Evolutionary conservation across 2,113 vertebrate species (phyloP).

Genomic region (Phaethon lepturus): DNA sequence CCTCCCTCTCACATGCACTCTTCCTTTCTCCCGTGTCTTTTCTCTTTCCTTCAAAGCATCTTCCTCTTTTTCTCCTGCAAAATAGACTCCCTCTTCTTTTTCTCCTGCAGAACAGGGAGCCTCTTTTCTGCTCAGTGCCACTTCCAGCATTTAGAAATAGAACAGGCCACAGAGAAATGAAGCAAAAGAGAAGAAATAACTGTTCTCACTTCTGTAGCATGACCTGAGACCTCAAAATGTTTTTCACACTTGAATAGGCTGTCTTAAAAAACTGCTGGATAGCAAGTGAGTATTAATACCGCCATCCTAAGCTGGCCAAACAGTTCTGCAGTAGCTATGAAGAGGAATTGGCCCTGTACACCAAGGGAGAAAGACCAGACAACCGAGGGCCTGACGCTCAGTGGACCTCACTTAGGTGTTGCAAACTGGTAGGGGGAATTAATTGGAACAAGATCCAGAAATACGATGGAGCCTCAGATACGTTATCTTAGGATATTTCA

Average conservation of each 20-base stretch:
- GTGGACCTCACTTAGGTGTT: background rate
- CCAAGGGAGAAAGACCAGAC: background rate
- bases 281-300: background rate
- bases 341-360: background rate
- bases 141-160: background rate
- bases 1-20: background rate
- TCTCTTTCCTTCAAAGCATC: background rate
- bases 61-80: background rate
- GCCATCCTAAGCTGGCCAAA: background rate
- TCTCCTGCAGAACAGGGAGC: background rate
- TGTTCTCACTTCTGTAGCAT: background rate
- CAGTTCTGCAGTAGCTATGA: background rate
- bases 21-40: background rate
- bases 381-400: background rate
- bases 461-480: background rate
- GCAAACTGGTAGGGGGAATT: background rate
- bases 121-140: background rate
- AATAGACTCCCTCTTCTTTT: background rate
- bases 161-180: background rate
- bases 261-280: constrained; percentile 7
- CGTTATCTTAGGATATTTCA: constrained; percentile 1
- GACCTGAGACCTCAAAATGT: constrained; percentile 26
- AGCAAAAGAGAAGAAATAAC: constrained; percentile 8
- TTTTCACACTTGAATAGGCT: constrained; percentile 1
- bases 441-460: constrained; percentile 6